Percentiles rank a stretch among this genome's conserved stretches.
phyloP scores from a whole-genome alignment of 2,888 invertebrate genomes.

The Lycia hirtaria region DNA sequence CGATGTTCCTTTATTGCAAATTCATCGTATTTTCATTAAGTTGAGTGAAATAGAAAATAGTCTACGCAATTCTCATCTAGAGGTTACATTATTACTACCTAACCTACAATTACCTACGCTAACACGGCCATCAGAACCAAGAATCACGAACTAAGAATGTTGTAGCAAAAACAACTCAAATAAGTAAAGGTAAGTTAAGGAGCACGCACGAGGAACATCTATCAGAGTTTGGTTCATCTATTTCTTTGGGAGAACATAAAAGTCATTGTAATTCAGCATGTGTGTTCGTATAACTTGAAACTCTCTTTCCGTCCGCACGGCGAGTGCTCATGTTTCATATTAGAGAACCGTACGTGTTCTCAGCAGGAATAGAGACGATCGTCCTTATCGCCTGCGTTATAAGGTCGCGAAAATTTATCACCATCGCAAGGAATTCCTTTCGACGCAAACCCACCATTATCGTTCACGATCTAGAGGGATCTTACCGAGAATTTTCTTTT shows the following conservation, averaged over 20 bases:
- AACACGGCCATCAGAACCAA: neutral
- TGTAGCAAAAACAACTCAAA: slow-evolving; percentile 15
- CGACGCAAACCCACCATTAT: slow-evolving; percentile 19
- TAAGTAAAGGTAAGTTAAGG: slow-evolving; percentile 18
- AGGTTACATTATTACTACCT: slow-evolving; percentile 14
- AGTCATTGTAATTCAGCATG: slow-evolving; percentile 63
- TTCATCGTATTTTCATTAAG: slow-evolving; percentile 22
- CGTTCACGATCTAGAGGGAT: slow-evolving; percentile 19
- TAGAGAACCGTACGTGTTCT: slow-evolving; percentile 53
- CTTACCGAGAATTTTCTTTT: slow-evolving; percentile 22
- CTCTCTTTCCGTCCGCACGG: slow-evolving; percentile 58
- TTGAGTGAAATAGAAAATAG: slow-evolving; percentile 15
- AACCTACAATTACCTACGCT: slow-evolving; percentile 26
- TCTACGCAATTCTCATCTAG: slow-evolving; percentile 10
- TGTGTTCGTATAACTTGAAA: slow-evolving; percentile 53
- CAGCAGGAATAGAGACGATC: slow-evolving; percentile 43
- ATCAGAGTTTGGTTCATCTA: slow-evolving; percentile 38
- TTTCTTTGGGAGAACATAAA: slow-evolving; percentile 41
- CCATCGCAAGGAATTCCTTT: slow-evolving; percentile 26
- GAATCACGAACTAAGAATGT: neutral
- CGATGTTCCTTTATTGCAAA: slow-evolving; percentile 22
- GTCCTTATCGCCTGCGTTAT: slow-evolving; percentile 36
- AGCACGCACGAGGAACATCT: slow-evolving; percentile 31
- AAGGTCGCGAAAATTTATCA: slow-evolving; percentile 28
- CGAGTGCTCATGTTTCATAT: slow-evolving; percentile 50